phyloP scores from a whole-genome alignment of 2,113 vertebrate genomes.

The Silurus glanis region DNA sequence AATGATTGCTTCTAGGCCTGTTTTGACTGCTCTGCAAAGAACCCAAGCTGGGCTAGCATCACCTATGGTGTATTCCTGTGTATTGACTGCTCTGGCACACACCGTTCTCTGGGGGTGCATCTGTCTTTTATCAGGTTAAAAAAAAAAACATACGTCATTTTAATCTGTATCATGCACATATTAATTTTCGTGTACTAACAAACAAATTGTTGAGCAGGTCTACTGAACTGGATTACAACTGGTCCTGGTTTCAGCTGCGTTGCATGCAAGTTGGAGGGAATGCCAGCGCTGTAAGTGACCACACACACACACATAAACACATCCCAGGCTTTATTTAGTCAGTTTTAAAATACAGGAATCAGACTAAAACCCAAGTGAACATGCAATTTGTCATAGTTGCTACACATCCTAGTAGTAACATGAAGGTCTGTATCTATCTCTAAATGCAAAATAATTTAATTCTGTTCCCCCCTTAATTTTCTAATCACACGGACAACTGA shows the following conservation, averaged over 20 bases:
- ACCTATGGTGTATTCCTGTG: constrained; percentile 95
- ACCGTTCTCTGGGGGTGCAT: constrained; percentile 93
- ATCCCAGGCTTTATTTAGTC: neutral
- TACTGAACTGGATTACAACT: constrained; percentile 94
- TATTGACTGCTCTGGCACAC: constrained; percentile 92
- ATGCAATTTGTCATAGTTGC: neutral
- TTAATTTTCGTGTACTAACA: neutral
- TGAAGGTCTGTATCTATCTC: neutral
- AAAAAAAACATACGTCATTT: neutral
- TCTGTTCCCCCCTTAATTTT: neutral
- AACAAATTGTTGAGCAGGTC: constrained; percentile 74
- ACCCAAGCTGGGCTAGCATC: constrained; percentile 97
- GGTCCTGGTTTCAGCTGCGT: constrained; percentile 96
- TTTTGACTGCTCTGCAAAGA: constrained; percentile 93
- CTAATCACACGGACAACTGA: neutral
- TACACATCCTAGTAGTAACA: neutral
- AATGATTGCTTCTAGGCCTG: constrained; percentile 74
- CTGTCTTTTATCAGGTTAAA: constrained; percentile 89
- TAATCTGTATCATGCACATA: neutral
- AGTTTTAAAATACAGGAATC: neutral
- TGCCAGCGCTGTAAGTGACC: constrained; percentile 81
- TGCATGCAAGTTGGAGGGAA: constrained; percentile 98
- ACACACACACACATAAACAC: too few species aligned
- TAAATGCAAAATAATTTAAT: neutral
- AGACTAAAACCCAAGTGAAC: neutral